Base-by-base conservation (phyloP, 2,797 vertebrate species). In the Orestias chungarensis region DNA sequence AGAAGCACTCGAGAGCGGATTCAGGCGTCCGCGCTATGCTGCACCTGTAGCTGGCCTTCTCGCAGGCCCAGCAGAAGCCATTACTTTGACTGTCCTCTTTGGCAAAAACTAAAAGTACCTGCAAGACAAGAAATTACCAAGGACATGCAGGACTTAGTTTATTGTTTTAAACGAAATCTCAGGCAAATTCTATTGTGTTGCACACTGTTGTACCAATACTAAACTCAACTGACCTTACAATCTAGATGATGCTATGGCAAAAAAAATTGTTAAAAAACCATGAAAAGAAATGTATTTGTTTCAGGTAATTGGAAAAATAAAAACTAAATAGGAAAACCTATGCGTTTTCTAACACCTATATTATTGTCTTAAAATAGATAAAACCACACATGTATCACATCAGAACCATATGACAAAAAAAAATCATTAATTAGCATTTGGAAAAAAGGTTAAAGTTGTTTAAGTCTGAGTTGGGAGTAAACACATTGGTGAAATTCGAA, bases 81-180 rank as follows among this genome's bases (percentile, higher is more conserved):
- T 91, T 95, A 84, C 96, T 98, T 94, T 99, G 98, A 92, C 94
- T 96, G 82, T 99, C 98, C 78, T 99, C 97, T 96, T 96, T 97
- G 94, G 96, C 95, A 96, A 99, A 99, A 94, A 98, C 98, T 94
- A 99, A 93, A 93, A 99, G 97, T 95, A 99, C 98, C 98, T 99
- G 77, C 78, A 87, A 89, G 54, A 68, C 74, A 18, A 79, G 43
- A 87, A 66, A 81, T 59, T 20, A 74, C 7, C n/a, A 25, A 29
- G n/a, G 38, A 8, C 12, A 59, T 44, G 3, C 3, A 25, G n/a
- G 17, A 15, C 0, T 15, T 11, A n/a, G 33, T 38, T 25, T 62
- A 40, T 14, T 40, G 14, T n/a, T 15, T 62, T 38, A 62, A 62
- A 40, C 40, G 25, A 25, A 2, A 25, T 20, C 12, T 40, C 23